Conservation (phyloP, 2,888 invertebrate genomes). For the Oxytorus armatus region DNA sequence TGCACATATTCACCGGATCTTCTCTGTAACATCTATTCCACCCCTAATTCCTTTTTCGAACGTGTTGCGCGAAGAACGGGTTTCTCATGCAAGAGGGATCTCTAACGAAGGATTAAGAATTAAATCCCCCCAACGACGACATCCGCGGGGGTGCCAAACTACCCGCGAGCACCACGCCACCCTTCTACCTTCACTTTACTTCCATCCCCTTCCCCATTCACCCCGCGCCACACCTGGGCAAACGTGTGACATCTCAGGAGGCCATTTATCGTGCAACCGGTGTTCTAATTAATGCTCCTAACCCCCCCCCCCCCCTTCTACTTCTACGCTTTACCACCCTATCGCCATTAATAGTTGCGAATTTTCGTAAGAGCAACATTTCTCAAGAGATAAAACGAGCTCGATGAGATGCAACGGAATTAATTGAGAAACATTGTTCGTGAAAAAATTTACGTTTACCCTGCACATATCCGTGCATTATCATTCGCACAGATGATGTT, state of each 20-base stretch:
- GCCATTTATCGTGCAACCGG: conserved; percentile 67
- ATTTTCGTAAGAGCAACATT: no score
- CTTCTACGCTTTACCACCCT: no score
- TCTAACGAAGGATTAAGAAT: conserved; percentile 63
- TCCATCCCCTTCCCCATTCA: conserved; percentile 26
- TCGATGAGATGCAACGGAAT: no score
- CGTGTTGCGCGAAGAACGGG: conserved; percentile 29
- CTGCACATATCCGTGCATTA: no score
- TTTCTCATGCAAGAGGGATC: conserved; percentile 51
- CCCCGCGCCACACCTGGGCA: conserved; percentile 24
- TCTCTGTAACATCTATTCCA: conserved; percentile 21
- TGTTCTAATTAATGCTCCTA: conserved; percentile 65
- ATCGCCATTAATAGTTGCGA: neutral
- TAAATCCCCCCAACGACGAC: conserved; percentile 46
- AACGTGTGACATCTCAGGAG: conserved; percentile 60
- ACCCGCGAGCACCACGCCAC: conserved; percentile 48
- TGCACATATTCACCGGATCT: conserved; percentile 4
- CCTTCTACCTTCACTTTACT: no score
- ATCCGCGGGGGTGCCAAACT: conserved; percentile 56
- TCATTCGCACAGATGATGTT: no score
- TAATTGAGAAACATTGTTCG: no score
- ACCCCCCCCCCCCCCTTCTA: neutral
- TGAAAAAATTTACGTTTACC: no score
- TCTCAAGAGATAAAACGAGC: no score
- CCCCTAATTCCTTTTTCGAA: neutral